phyloP scores from a whole-genome alignment of 92 coral and sea anemone genomes.

The Porites divaricata region DNA sequence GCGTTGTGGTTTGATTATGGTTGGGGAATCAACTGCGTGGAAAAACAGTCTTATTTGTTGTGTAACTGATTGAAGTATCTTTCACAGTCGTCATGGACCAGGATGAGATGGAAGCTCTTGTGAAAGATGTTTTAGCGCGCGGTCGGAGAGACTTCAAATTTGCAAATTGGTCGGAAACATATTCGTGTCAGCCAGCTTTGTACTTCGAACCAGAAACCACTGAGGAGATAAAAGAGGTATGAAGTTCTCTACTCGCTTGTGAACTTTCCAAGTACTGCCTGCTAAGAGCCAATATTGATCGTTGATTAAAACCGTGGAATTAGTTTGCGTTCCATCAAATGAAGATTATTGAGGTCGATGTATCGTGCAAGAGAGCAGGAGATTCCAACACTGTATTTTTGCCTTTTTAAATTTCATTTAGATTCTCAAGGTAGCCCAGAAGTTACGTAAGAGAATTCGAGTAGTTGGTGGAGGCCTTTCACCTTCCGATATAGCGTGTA shows the following conservation, averaged over 20 bases:
- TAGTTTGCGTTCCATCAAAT: no score
- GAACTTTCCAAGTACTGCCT: background rate
- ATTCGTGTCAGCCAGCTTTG: conserved; percentile 81
- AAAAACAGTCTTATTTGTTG: background rate
- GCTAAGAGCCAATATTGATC: background rate
- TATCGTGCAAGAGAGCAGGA: no score
- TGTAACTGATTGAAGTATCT: background rate
- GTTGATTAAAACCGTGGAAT: background rate
- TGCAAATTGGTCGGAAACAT: conserved; percentile 90
- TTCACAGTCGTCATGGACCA: background rate
- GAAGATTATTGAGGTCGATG: no score
- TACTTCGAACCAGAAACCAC: conserved; percentile 81
- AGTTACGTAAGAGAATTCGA: conserved; percentile 73
- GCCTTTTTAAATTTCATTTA: conserved; percentile 4
- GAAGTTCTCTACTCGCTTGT: background rate
- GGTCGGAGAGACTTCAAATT: conserved; percentile 72
- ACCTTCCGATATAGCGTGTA: conserved; percentile 92
- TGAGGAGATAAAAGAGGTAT: conserved; percentile 85
- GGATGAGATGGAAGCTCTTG: conserved; percentile 9
- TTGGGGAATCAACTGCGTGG: background rate
- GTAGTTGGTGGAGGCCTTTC: conserved; percentile 84
- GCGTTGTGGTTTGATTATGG: no score
- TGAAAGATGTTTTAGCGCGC: conserved; percentile 49
- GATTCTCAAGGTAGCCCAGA: conserved; percentile 73
- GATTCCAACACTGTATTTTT: no score